A percentile compares a stretch with the other conserved stretches of the same genome.
phyloP scores from a whole-genome alignment of 2,113 vertebrate genomes.

The Redunca redunca region DNA sequence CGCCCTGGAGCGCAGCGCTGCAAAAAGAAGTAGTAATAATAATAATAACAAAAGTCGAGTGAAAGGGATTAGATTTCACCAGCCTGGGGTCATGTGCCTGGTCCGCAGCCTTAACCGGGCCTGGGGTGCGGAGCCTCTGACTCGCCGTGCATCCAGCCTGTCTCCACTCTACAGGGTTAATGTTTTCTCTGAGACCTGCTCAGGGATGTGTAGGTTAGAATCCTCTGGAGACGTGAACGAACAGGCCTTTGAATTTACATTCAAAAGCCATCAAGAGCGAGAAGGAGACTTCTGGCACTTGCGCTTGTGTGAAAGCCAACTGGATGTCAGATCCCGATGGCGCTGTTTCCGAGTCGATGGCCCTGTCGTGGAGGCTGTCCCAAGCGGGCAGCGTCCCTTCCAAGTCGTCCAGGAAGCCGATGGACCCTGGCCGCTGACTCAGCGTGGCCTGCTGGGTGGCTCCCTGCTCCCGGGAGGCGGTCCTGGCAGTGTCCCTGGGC shows the following conservation, averaged over 20 bases:
- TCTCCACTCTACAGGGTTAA: not conserved
- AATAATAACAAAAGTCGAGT: not conserved
- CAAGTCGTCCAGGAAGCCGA: not conserved
- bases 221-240: not conserved
- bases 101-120: not conserved
- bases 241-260: conserved; percentile 57
- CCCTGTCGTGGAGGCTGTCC: not conserved
- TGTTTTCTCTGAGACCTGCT: not conserved
- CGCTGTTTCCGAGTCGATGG: not conserved
- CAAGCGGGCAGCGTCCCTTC: not conserved
- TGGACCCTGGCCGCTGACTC: conserved; percentile 70
- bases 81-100: not conserved
- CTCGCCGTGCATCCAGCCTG: not conserved
- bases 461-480: conserved; percentile 43
- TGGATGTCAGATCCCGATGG: not conserved
- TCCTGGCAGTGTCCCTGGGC: conserved; percentile 26
- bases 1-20: not conserved
- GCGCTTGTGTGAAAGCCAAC: not conserved
- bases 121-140: fast-evolving
- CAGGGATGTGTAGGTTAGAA: not conserved
- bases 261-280: conserved; percentile 33
- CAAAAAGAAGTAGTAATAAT: not conserved
- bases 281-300: conserved; percentile 38
- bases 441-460: conserved; percentile 50
- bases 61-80: not conserved